phyloP scores from a whole-genome alignment of 2,888 invertebrate genomes.

The Aquatica leii region DNA sequence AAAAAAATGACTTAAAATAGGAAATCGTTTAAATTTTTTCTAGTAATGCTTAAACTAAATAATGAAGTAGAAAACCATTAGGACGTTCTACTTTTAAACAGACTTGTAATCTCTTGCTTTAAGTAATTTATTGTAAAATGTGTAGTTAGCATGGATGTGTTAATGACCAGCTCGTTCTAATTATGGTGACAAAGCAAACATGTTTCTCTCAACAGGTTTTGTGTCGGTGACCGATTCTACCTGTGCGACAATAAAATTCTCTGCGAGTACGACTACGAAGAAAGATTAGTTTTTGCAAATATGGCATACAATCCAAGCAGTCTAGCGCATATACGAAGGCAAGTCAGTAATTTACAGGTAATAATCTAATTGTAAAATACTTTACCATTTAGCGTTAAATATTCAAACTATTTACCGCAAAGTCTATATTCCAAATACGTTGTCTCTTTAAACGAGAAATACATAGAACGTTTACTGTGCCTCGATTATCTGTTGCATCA shows the following conservation, averaged over 20 bases:
- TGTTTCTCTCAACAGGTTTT: conserved; percentile 73
- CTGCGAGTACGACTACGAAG: conserved; percentile 94
- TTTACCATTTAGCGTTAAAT: conserved; percentile 4
- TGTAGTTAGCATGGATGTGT: conserved; percentile 28
- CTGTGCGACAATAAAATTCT: conserved; percentile 93
- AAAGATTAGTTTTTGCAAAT: conserved; percentile 87
- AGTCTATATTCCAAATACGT: too few relatives aligned
- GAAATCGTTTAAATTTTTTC: background rate
- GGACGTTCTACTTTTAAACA: conserved; percentile 12
- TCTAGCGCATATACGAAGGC: conserved; percentile 84
- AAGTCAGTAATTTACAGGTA: conserved; percentile 73
- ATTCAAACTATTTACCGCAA: background rate
- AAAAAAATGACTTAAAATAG: background rate
- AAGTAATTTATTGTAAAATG: conserved; percentile 16
- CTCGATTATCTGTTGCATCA: too few relatives aligned
- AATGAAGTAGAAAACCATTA: conserved; percentile 26
- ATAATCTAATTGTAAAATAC: conserved; percentile 35
- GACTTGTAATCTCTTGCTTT: conserved; percentile 15
- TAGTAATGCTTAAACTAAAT: conserved; percentile 17
- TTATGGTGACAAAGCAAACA: conserved; percentile 30
- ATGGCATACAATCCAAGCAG: conserved; percentile 88
- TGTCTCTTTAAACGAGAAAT: too few relatives aligned
- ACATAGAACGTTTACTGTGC: too few relatives aligned
- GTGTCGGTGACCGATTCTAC: conserved; percentile 93
- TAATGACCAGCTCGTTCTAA: conserved; percentile 31